These are phyloP conservation scores for Rhabdomys dilectus DNA, from an alignment of 2,113 vertebrate genomes.

Conservation along the genomic window DNA sequence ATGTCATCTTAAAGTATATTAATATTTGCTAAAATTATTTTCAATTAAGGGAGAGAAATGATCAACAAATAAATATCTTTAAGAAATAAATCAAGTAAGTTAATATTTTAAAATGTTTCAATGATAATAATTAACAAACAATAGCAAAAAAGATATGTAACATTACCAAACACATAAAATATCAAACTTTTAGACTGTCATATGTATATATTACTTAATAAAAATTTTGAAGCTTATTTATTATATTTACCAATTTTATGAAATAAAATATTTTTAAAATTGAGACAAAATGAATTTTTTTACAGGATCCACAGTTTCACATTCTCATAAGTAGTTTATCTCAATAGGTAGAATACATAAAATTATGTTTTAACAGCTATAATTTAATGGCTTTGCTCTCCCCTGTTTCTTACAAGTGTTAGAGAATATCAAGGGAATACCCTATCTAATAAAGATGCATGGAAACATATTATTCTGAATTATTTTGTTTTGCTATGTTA, in stretches of 20 bases:
- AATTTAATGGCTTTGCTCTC: not conserved
- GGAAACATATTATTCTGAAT: not conserved
- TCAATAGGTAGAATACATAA: not conserved
- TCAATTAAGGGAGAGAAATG: not conserved
- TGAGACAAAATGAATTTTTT: not conserved
- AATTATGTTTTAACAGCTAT: not conserved
- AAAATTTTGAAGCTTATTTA: not conserved
- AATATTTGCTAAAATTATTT: not conserved
- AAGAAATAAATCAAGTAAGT: not conserved
- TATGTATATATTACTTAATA: not conserved
- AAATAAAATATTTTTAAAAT: not conserved
- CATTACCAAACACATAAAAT: not conserved
- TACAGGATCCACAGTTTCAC: not conserved
- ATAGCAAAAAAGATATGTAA: not conserved
- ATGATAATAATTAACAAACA: not conserved
- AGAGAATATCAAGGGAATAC: not conserved
- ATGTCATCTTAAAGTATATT: not conserved
- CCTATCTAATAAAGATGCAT: not conserved
- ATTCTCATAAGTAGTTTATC: not conserved
- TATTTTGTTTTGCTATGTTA: not conserved
- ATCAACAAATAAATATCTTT: not conserved
- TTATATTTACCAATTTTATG: not conserved
- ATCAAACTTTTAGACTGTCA: not conserved
- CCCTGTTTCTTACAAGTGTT: not conserved
- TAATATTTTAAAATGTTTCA: not conserved